Base-by-base conservation (phyloP, 37 sponge, comb jelly and placozoan species). In the Axinella damicornis region DNA sequence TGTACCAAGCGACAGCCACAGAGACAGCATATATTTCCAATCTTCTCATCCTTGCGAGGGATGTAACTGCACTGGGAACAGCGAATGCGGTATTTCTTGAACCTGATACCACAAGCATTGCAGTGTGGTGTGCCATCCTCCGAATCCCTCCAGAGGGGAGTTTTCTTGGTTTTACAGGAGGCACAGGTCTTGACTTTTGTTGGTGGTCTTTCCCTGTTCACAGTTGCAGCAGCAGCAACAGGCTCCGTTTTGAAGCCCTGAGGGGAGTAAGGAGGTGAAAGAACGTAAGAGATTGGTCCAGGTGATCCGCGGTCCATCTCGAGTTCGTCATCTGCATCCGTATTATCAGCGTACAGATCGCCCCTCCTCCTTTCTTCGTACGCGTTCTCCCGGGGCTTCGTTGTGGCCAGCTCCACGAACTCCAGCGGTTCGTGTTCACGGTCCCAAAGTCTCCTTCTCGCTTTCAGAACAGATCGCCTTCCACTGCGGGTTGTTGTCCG, bases 111-210 rank as follows among this genome's bases (percentile, higher is more conserved):
- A 53, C 94, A 94, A 30, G 94, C 94, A 37, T 94, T 94, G 81
- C 94, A 94, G 61, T 89, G 90, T 4, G 94, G 91, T 18, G 80
- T 94, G 19, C 94, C 94, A 77, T 94, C 94, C 32, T 94, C 94
- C 0, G 94, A 68, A 61, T 94, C 94, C 25, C 94, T 57, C 94
- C 94, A 94, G 1, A 94, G 84, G 46, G 94, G 94, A 17, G 91
- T 94, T 69, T 94, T 94, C 80, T 71, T 86, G 2, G 94, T 90
- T 21, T 85, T 82, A 63, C 94, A 94, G 5, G 94, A 94, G 2
- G 91, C 87, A 87, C 94, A 94, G 11, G 76, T 66, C 76, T 94
- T 94, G 22, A 39, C 60, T 40, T 83, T 79, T 24, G 46, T 46
- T 46, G 46, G 46, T 46, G 46, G 46, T 9, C 9, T 46, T 46